Evolutionary conservation across 2,797 vertebrate genomes (phyloP), one percentile per base, ranked within the genome.

Genomic region (Smutsia gigantea): DNA sequence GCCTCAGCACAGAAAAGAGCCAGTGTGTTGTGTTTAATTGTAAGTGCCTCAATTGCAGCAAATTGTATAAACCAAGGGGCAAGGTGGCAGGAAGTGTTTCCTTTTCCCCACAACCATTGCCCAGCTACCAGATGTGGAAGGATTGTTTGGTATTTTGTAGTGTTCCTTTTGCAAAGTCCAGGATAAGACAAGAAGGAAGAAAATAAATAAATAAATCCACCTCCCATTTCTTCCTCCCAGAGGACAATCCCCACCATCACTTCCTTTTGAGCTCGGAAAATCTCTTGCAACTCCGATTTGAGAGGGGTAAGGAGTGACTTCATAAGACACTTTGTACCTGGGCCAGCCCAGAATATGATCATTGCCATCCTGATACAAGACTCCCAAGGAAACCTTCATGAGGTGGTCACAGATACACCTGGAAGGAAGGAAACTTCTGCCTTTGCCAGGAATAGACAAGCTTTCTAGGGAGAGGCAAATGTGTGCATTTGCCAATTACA

Each of bases 181-280:
- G 93, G 93, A 93, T 92, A 90, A 95, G 66, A 97, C 61, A 91
- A 92, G 74, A 82, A 95, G 42, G 87, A 74, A 68, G 39, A 7
- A 21, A 37, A 37, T 46, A 46, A 46, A 12, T 46, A 31, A 34
- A 18, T 27, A 37, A 79, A 37, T 39, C 27, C 27, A 74, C 74
- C 68, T 97, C 94, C 79, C 90, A 21, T 92, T 72, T 81, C 94
- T 97, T 97, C 97, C 97, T 97, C 95, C 93, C 93, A 69, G 72
- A 42, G 59, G 87, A 93, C 87, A 42, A 85, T 61, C 27, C 55
- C 53, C 31, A 37, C 37, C 72, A 77, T 88, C 79, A 82, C 64
- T 97, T 97, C 96, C 97, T 92, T 79, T 92, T 7, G 39, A 94
- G 34, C 74, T 57, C 21, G 83, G 82, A 95, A 39, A n/a, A 39